These are phyloP conservation scores for Argyrosomus japonicus DNA, from an alignment of 2,113 vertebrate species.

Conservation along the genomic window DNA sequence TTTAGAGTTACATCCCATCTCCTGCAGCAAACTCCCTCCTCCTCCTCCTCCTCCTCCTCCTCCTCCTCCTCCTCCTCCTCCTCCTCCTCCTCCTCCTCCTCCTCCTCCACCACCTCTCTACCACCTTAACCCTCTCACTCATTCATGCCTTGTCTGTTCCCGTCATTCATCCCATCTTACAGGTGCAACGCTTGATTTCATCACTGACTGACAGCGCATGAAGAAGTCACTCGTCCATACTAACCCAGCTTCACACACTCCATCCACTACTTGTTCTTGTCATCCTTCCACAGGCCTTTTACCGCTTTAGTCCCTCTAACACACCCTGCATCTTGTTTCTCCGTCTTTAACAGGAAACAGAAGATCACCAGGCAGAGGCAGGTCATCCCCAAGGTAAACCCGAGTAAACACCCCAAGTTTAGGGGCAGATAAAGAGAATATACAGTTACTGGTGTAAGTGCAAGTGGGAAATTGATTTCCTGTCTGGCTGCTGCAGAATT, in stretches of 20 bases:
- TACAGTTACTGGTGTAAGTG: background rate
- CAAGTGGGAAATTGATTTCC: background rate
- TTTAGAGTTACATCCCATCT: slow-evolving; percentile 32
- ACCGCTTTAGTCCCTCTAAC: slow-evolving; percentile 45
- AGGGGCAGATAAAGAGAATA: background rate
- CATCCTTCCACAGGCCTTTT: slow-evolving; percentile 21
- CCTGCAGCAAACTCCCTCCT: slow-evolving; percentile 25
- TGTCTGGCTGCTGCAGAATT: slow-evolving; percentile 81
- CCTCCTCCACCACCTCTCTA: background rate
- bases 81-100: background rate
- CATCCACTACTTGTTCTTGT: slow-evolving; percentile 48
- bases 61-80: background rate
- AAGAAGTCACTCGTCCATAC: slow-evolving; percentile 60
- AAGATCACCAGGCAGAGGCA: slow-evolving; percentile 92
- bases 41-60: background rate
- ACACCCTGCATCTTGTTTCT: slow-evolving; percentile 42
- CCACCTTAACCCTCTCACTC: slow-evolving; percentile 13
- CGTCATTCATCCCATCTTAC: slow-evolving; percentile 46
- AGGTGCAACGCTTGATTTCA: slow-evolving; percentile 58
- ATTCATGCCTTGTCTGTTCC: slow-evolving; percentile 3
- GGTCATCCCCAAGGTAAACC: slow-evolving; percentile 94
- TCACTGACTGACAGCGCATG: slow-evolving; percentile 76
- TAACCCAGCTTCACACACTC: slow-evolving; percentile 63
- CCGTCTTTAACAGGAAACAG: slow-evolving; percentile 90
- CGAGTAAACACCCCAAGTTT: background rate